Percentiles rank a stretch among this genome's conserved stretches.
Conservation (phyloP, 2,888 invertebrate species). For the Portevinia maculata region DNA sequence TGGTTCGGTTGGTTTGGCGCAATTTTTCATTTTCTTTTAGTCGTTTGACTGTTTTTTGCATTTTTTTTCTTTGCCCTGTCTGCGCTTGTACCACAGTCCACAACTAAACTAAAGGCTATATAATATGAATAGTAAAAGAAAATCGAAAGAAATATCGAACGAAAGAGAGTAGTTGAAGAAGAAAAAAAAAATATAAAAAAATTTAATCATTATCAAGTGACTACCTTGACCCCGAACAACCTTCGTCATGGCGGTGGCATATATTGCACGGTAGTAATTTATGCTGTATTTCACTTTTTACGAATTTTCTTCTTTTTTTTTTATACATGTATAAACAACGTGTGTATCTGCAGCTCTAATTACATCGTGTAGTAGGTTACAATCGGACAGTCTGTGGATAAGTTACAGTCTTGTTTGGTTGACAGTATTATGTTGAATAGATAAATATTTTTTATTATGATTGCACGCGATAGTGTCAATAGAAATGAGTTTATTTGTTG, state of each 20-base stretch:
- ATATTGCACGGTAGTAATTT: slow-evolving; percentile 70
- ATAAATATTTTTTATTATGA: slow-evolving; percentile 20
- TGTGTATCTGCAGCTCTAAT: slow-evolving; percentile 68
- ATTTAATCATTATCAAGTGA: slow-evolving; percentile 73
- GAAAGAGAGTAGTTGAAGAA: slow-evolving; percentile 40
- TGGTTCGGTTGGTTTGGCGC: slow-evolving; percentile 61
- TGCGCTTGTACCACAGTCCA: slow-evolving; percentile 31
- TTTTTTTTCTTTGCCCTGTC: slow-evolving; percentile 31
- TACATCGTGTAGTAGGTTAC: slow-evolving; percentile 40
- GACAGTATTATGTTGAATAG: slow-evolving; percentile 14
- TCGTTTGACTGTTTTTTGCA: slow-evolving; percentile 6
- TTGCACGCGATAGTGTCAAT: slow-evolving; percentile 28
- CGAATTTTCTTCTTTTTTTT: slow-evolving; percentile 32
- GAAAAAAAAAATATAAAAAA: slow-evolving; percentile 43
- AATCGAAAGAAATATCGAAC: slow-evolving; percentile 51
- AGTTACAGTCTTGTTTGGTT: neutral
- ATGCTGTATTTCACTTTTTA: slow-evolving; percentile 73
- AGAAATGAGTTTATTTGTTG: slow-evolving; percentile 27
- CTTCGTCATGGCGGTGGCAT: slow-evolving; percentile 71
- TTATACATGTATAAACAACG: slow-evolving; percentile 27
- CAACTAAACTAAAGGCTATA: slow-evolving; percentile 12
- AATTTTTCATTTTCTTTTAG: slow-evolving; percentile 57
- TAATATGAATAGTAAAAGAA: slow-evolving; percentile 50
- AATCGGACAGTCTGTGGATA: slow-evolving; percentile 26
- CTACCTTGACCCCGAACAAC: slow-evolving; percentile 73